These are phyloP conservation scores for Paracanthobrama guichenoti DNA, from an alignment of 2,113 vertebrate species.

Conservation along the genomic window DNA sequence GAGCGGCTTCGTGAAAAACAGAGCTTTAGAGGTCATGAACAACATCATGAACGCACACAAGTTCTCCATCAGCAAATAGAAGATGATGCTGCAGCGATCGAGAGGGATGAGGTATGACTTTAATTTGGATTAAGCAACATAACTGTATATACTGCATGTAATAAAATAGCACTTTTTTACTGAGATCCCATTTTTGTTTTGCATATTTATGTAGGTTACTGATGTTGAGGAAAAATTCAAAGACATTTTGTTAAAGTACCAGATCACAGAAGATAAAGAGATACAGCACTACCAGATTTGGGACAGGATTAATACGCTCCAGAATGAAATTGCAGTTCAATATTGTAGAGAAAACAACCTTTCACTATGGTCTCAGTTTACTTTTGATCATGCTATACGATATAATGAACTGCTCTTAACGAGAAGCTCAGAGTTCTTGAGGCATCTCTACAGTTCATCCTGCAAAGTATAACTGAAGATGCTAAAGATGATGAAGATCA, in stretches of 20 bases:
- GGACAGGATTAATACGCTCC: slow-evolving; percentile 42
- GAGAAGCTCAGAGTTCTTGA: slow-evolving; percentile 15
- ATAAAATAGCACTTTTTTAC: background rate
- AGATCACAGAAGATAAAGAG: slow-evolving; percentile 38
- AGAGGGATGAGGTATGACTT: background rate
- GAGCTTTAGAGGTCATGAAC: background rate
- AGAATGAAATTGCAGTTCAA: slow-evolving; percentile 36
- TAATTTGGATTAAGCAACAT: background rate
- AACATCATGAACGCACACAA: slow-evolving; percentile 36
- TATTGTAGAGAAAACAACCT: slow-evolving; percentile 20
- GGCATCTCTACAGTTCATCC: slow-evolving; percentile 6
- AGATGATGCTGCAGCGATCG: background rate
- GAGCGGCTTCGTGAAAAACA: slow-evolving; percentile 33
- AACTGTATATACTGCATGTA: background rate
- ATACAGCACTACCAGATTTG: slow-evolving; percentile 18
- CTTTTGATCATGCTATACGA: background rate
- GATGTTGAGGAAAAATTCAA: slow-evolving; percentile 46
- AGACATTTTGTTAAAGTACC: slow-evolving; percentile 32
- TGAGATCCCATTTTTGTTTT: background rate
- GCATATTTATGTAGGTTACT: background rate
- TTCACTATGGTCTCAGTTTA: slow-evolving; percentile 16
- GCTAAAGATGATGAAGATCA: background rate
- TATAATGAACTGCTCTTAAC: slow-evolving; percentile 15
- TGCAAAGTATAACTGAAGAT: background rate
- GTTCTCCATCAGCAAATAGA: slow-evolving; percentile 6